phyloP scores from a whole-genome alignment of 2,888 invertebrate species.

The Scaptodrosophila latifasciaeformis region DNA sequence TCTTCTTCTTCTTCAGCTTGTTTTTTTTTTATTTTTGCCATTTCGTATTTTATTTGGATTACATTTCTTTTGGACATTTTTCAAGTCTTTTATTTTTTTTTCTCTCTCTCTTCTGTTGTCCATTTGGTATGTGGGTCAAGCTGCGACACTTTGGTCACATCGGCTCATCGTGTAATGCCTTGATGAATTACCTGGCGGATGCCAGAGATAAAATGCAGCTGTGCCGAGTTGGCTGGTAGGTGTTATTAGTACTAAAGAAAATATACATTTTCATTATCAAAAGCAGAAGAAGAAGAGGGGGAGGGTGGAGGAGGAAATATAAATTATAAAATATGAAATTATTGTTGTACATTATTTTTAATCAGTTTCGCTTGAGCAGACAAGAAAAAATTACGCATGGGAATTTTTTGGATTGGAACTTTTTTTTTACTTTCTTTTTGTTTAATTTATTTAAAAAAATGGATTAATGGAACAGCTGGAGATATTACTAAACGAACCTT shows the following conservation, averaged over 20 bases:
- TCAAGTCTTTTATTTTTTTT: slow-evolving; percentile 26
- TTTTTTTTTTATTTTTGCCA: slow-evolving; percentile 52
- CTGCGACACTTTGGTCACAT: slow-evolving; percentile 48
- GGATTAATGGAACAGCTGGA: no score
- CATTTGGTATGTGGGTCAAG: slow-evolving; percentile 58
- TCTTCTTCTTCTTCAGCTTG: no score
- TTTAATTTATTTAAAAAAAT: no score
- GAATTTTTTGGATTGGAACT: no score
- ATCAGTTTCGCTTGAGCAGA: slow-evolving; percentile 4
- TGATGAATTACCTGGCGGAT: slow-evolving; percentile 37
- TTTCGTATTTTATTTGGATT: slow-evolving; percentile 37
- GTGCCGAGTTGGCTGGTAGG: no score
- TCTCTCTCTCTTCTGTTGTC: slow-evolving; percentile 14
- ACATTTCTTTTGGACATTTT: slow-evolving; percentile 50
- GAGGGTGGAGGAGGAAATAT: no score
- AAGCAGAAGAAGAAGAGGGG: neutral
- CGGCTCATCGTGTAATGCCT: slow-evolving; percentile 41
- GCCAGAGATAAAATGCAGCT: slow-evolving; percentile 24
- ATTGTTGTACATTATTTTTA: slow-evolving; percentile 9
- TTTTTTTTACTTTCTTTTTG: no score
- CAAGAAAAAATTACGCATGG: no score
- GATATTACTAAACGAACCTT: no score
- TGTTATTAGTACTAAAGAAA: slow-evolving; percentile 43
- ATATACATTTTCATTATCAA: slow-evolving; percentile 40
- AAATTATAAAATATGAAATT: slow-evolving; percentile 41